Evolutionary conservation across 2,113 vertebrate species (phyloP).

Genomic region (Antennarius striatus): DNA sequence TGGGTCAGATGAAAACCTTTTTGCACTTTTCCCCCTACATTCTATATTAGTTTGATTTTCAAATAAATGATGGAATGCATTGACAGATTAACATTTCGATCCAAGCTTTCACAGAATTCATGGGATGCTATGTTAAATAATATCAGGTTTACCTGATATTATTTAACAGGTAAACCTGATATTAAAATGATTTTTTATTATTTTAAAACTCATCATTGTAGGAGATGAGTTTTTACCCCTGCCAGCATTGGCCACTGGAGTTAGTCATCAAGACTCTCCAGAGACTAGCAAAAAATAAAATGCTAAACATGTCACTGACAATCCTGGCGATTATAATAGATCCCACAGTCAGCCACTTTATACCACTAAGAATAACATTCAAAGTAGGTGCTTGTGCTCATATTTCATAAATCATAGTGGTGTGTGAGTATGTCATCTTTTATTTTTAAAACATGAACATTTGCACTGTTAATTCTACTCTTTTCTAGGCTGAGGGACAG

Average conservation of each 20-base stretch:
- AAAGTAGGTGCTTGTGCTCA: no score
- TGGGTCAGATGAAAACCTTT: neutral
- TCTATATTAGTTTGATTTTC: neutral
- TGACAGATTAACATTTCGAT: no score
- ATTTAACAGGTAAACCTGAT: no score
- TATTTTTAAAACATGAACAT: neutral
- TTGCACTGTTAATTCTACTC: neutral
- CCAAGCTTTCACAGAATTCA: no score
- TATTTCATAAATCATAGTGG: no score
- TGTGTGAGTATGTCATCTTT: constrained; percentile 9
- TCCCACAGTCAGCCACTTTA: no score
- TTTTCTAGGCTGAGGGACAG: constrained; percentile 90
- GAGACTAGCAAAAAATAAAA: constrained; percentile 40
- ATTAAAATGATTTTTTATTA: no score
- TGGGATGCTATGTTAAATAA: neutral
- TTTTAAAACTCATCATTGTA: no score
- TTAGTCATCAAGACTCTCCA: constrained; percentile 33
- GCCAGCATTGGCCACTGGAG: constrained; percentile 30
- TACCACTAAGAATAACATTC: no score
- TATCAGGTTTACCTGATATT: neutral
- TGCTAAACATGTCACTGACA: constrained; percentile 18
- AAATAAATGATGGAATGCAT: neutral
- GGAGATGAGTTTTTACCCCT: constrained; percentile 18
- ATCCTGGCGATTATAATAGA: neutral
- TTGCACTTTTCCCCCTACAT: neutral